Conservation (phyloP, 2,113 vertebrate species). For the Tragelaphus buxtoni region DNA sequence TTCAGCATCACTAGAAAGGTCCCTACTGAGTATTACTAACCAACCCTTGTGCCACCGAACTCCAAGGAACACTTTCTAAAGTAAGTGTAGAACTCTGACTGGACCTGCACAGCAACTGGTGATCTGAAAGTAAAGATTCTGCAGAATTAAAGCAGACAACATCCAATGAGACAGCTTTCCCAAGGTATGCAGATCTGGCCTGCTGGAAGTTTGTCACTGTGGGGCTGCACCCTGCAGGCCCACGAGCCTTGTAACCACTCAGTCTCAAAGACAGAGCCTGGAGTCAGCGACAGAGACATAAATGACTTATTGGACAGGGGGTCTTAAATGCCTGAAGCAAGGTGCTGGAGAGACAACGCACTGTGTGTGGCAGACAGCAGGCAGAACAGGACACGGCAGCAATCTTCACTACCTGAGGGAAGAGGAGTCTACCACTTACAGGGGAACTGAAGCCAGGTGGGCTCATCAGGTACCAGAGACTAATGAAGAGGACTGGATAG, state of each 20-base stretch:
- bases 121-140: background rate
- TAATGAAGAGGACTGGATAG: background rate
- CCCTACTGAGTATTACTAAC: background rate
- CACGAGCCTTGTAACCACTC: background rate
- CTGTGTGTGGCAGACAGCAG: background rate
- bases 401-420: background rate
- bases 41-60: background rate
- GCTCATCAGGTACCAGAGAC: background rate
- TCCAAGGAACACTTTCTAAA: background rate
- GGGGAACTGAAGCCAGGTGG: background rate
- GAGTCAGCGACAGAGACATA: background rate
- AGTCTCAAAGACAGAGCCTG: background rate
- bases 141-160: background rate
- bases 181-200: background rate
- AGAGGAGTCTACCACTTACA: background rate
- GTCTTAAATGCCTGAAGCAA: background rate
- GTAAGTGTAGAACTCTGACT: background rate
- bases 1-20: background rate
- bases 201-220: background rate
- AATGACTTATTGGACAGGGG: background rate
- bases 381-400: background rate
- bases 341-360: background rate
- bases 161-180: background rate
- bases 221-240: background rate
- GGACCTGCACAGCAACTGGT: background rate